Conservation (phyloP, 2,888 invertebrate species). For the Tipula unca region DNA sequence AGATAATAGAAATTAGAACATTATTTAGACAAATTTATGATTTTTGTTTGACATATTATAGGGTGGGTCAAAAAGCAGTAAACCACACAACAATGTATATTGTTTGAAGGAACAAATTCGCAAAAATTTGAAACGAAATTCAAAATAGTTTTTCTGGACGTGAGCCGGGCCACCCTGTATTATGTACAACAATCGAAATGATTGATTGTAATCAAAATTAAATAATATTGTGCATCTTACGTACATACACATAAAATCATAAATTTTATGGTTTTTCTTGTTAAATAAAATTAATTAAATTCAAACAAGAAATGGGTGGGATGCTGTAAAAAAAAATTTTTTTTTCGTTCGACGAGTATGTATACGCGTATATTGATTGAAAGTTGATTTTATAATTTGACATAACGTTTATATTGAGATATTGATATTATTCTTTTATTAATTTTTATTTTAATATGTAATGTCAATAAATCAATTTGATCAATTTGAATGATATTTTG, state of each 20-base stretch:
- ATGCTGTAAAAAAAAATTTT: background rate
- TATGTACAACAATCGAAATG: background rate
- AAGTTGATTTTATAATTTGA: conserved; percentile 4
- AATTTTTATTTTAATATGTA: background rate
- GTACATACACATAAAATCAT: background rate
- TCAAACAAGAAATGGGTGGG: background rate
- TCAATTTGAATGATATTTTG: background rate
- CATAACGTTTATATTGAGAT: background rate
- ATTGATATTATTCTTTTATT: background rate
- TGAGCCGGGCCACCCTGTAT: too few species aligned
- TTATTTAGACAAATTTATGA: background rate
- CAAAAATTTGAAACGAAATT: too few species aligned
- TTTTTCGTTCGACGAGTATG: background rate
- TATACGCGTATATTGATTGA: too few species aligned
- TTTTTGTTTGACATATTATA: too few species aligned
- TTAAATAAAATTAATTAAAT: background rate
- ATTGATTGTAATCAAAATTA: background rate
- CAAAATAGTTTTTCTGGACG: too few species aligned
- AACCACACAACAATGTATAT: too few species aligned
- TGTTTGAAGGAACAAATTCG: too few species aligned
- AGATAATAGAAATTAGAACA: background rate
- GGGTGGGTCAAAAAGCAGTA: too few species aligned
- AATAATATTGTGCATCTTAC: background rate
- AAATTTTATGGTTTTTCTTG: background rate
- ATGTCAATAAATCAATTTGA: background rate